Evolutionary conservation across 2,888 invertebrate genomes (phyloP).

Genomic region (Antitype chi): DNA sequence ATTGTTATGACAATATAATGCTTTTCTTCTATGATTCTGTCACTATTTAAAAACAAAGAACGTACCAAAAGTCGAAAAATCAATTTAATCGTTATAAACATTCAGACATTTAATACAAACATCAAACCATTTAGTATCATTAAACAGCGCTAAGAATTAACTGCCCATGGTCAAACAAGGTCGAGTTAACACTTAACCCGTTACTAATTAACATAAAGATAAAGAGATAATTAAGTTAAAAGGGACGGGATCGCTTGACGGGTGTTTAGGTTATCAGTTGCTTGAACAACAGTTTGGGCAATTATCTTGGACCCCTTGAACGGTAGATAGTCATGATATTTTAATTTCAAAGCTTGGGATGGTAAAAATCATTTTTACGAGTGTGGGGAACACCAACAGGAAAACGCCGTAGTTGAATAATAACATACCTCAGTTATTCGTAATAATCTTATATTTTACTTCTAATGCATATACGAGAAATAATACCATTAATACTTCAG

Average conservation of each 20-base stretch:
- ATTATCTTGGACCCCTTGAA: conserved; percentile 17
- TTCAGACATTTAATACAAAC: conserved; percentile 8
- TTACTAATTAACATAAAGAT: conserved; percentile 58
- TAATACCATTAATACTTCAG: too few relatives aligned
- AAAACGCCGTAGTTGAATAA: too few relatives aligned
- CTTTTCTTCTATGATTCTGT: not conserved
- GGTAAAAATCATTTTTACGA: too few relatives aligned
- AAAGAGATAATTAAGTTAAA: conserved; percentile 50
- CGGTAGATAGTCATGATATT: not conserved
- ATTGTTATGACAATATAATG: not conserved
- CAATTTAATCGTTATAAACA: not conserved
- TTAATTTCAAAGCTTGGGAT: not conserved
- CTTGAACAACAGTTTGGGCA: conserved; percentile 37
- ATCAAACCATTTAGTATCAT: conserved; percentile 31
- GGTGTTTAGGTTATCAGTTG: conserved; percentile 37
- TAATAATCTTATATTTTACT: too few relatives aligned
- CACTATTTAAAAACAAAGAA: not conserved
- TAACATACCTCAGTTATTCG: too few relatives aligned
- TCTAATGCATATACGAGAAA: too few relatives aligned
- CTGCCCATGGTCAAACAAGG: conserved; percentile 35
- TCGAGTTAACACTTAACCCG: conserved; percentile 49
- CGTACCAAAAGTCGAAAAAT: not conserved
- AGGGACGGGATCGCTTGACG: conserved; percentile 30
- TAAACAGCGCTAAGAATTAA: conserved; percentile 32
- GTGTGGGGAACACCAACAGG: too few relatives aligned